Conservation (phyloP, 2,113 vertebrate genomes). For the Ictalurus punctatus region DNA sequence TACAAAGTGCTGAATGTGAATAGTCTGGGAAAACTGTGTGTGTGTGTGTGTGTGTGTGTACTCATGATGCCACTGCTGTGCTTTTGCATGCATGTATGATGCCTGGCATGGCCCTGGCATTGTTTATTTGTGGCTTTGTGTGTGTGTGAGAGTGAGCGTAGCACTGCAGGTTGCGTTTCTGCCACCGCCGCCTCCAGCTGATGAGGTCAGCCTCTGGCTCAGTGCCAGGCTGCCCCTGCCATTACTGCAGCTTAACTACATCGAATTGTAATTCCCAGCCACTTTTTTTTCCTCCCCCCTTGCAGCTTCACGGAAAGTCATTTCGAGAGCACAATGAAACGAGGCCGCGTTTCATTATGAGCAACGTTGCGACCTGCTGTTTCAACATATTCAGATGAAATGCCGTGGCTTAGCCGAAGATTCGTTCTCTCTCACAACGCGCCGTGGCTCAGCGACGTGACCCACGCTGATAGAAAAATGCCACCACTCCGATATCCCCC, state of each 20-base stretch:
- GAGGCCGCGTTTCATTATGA: conserved; percentile 61
- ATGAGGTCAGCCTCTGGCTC: conserved; percentile 66
- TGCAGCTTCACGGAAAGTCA: conserved; percentile 63
- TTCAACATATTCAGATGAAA: conserved; percentile 66
- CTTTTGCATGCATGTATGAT: background rate
- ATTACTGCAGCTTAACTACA: conserved; percentile 67
- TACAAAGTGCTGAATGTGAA: background rate
- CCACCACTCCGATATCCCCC: background rate
- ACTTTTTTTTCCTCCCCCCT: conserved; percentile 32
- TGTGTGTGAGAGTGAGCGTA: conserved; percentile 12
- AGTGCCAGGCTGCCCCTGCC: conserved; percentile 61
- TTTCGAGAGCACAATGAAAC: conserved; percentile 66
- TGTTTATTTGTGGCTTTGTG: conserved; percentile 11
- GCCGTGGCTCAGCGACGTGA: conserved; percentile 39
- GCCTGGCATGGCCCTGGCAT: background rate
- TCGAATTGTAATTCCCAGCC: conserved; percentile 66
- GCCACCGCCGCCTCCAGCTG: conserved; percentile 52
- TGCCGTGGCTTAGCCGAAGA: conserved; percentile 40
- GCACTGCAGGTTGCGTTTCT: conserved; percentile 37
- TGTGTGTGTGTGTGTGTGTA: background rate
- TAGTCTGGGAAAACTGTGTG: background rate
- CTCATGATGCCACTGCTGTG: background rate
- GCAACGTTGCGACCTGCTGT: conserved; percentile 58
- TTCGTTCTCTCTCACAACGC: conserved; percentile 43
- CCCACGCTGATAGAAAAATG: conserved; percentile 55